Percentiles rank a stretch among this genome's conserved stretches.
These are phyloP conservation scores for Phoxinus phoxinus DNA, from an alignment of 2,113 vertebrate genomes.

Conservation along the genomic window DNA sequence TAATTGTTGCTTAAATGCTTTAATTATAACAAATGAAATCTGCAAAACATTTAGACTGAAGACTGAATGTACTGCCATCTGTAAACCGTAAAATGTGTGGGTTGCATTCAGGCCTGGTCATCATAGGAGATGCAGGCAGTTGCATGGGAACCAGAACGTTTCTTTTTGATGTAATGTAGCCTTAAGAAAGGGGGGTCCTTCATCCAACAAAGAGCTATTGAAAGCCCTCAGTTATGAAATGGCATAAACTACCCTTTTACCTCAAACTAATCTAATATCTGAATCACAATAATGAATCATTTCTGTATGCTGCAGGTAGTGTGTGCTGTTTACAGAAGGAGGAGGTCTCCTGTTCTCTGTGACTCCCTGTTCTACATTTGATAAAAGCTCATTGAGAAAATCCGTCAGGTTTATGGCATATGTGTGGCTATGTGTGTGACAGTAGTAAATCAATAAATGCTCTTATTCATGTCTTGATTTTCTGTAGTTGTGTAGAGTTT, in stretches of 20 bases:
- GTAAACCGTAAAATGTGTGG: background rate
- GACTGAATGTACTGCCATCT: background rate
- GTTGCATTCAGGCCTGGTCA: background rate
- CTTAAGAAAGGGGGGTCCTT: background rate
- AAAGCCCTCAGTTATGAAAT: slow-evolving; percentile 20
- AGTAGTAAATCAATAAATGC: slow-evolving; percentile 30
- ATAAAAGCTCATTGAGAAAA: slow-evolving; percentile 16
- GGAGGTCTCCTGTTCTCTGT: slow-evolving; percentile 30
- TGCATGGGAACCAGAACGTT: background rate
- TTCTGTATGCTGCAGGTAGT: slow-evolving; percentile 1
- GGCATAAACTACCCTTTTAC: slow-evolving; percentile 39
- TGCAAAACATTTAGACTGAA: background rate
- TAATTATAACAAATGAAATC: background rate
- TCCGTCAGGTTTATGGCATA: slow-evolving; percentile 16
- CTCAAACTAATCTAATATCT: slow-evolving; percentile 42
- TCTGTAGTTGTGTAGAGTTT: background rate
- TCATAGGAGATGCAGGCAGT: background rate
- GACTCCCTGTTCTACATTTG: slow-evolving; percentile 21
- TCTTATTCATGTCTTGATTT: slow-evolving; percentile 35
- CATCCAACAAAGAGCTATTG: background rate
- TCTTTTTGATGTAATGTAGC: background rate
- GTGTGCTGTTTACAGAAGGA: slow-evolving; percentile 54
- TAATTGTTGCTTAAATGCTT: background rate
- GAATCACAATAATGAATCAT: slow-evolving; percentile 55
- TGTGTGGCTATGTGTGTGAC: slow-evolving; percentile 27